Conservation (phyloP, 2,113 vertebrate genomes). For the Mirounga angustirostris region DNA sequence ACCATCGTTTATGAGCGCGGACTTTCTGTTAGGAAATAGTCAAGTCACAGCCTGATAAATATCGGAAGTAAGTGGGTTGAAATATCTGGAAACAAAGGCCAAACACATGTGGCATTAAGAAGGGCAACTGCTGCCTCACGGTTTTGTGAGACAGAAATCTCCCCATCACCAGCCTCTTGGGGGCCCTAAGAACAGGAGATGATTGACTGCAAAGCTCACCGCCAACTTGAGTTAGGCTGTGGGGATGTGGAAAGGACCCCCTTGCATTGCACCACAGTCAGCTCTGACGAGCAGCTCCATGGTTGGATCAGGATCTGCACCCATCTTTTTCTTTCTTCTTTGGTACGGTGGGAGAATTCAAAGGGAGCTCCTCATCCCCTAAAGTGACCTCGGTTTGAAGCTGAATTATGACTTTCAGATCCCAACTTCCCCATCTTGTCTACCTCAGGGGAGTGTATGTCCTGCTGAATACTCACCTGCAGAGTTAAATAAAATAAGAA, state of each 20-base stretch:
- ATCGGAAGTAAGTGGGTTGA: not conserved
- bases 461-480: not conserved
- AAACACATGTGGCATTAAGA: not conserved
- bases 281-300: too few relatives aligned
- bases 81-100: not conserved
- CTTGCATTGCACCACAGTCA: not conserved
- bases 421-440: not conserved
- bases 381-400: not conserved
- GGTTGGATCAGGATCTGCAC: not conserved
- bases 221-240: not conserved
- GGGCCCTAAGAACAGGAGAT: not conserved
- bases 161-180: not conserved
- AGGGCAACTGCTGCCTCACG: not conserved
- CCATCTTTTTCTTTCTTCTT: not conserved
- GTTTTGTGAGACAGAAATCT: not conserved
- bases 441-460: not conserved
- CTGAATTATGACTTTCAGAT: not conserved
- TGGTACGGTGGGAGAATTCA: not conserved
- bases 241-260: not conserved
- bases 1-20: not conserved
- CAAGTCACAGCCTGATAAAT: not conserved
- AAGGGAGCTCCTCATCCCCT: not conserved
- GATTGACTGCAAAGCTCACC: not conserved
- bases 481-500: constrained; percentile 63
- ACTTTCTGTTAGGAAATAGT: not conserved